Base-by-base conservation (phyloP, 2,888 invertebrate species). In the Hipparchia sbordonii region DNA sequence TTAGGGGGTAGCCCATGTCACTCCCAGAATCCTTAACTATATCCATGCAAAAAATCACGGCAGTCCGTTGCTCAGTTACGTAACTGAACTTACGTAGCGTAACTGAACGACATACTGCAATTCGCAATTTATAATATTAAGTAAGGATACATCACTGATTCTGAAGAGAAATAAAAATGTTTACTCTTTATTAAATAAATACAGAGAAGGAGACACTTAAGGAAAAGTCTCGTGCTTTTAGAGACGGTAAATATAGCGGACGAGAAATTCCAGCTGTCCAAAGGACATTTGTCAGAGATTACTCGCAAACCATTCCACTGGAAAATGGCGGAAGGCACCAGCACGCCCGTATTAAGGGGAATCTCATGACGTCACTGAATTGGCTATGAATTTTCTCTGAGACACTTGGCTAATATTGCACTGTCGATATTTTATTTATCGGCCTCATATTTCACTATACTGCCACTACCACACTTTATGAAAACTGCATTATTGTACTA, bases 251-350 rank as follows among this genome's bases (percentile, higher is more conserved):
- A 68, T 68, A 68, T 12, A 13, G 68, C 68, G 68, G 59, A 59
- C 46, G 68, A 51, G 68, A 68, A 68, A 68, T 68, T 23, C 68
- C 68, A 68, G 48, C 68, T 68, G 59, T 68, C 68, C 59, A 60
- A 60, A 51, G 68, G 68, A 68, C 59, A 68, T 68, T 68, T 68
- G 68, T 68, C 68, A 68, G 59, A 68, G 68, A 68, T 68, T 60
- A 68, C 68, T 60, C 68, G 48, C 59, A 51, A 68, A 68, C 68
- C 68, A n/a, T 68, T 68, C 59, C 51, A 51, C 57, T 51, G 68
- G 68, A 68, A 68, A 68, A 68, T 60, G 59, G 59, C 60, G 59
- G 12, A 51, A 68, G 48, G 68, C 59, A 68, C 59, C 68, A 66
- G 54, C n/a, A 12, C n/a, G 45, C 65, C 65, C 51, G 67, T 67